Base-by-base conservation (phyloP, 1,140 invertebrate genomes). In the Zelostemma sp. region DNA sequence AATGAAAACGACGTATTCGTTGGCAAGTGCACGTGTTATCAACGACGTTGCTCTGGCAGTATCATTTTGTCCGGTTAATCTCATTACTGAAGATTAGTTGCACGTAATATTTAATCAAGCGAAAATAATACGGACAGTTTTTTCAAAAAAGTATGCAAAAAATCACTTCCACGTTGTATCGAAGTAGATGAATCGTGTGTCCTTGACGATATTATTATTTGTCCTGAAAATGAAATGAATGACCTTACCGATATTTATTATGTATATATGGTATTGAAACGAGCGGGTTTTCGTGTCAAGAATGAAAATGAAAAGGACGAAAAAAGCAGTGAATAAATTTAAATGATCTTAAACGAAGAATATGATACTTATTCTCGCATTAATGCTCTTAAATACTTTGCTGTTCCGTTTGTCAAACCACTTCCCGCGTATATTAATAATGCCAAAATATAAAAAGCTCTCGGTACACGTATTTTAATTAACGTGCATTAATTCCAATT, bases 401-500 rank as follows among this genome's bases (percentile, higher is more conserved):
- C 58, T 61, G 58, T 62, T 58, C 66, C 66, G 58, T 68, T 68
- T 57, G 59, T 68, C 66, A 63, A 62, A 59, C 59, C 59, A 62
- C 66, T 68, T 58, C 51, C 51, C 57, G 49, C 31, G 43, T 54
- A 58, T 63, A 68, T 62, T 62, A 59, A 68, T 59, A 54, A 68
- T 33, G 18, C 51, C 49, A 59, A 68, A 43, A 1, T 31, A 49
- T 57, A 62, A 54, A 59, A 61, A 68, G 47, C 51, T 51, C 3
- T n/a, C 33, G 48, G 47, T 62, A 68, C 66, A 62, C 59, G 61
- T 68, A 68, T 68, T 68, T 68, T 68, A 68, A 68, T 68, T 68
- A 68, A 68, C 59, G 59, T 54, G 66, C 59, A 68, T 63, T 68
- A 59, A 68, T 63, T 63, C 59, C 59, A 68, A 68, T 63, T 63